Conservation (phyloP, 2,113 vertebrate species). For the Paradisaea rubra region DNA sequence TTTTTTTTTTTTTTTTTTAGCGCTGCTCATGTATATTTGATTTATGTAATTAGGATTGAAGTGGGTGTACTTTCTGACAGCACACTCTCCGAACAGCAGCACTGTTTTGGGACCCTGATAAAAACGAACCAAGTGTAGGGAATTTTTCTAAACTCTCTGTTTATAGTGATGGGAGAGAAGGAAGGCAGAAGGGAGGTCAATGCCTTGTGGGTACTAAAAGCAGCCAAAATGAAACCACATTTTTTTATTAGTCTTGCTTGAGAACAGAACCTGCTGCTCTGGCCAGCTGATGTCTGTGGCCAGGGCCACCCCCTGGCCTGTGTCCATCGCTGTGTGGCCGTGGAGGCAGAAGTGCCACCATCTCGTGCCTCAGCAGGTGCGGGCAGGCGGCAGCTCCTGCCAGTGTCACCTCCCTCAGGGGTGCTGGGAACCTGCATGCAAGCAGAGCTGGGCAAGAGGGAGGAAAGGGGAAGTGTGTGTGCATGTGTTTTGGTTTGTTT, state of each 20-base stretch:
- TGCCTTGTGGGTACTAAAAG: neutral
- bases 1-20: neutral
- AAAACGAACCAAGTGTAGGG: neutral
- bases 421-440: rapidly evolving
- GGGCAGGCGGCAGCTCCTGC: neutral
- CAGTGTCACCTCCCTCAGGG: rapidly evolving
- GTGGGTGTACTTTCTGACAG: neutral
- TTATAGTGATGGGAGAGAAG: neutral
- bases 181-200: neutral
- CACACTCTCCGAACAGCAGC: neutral
- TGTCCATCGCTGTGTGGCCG: neutral
- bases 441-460: neutral
- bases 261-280: neutral
- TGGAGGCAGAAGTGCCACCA: neutral
- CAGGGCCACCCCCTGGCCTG: rapidly evolving
- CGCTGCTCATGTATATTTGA: neutral
- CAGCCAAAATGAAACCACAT: neutral
- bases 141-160: neutral
- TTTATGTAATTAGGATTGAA: neutral
- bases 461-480: rapidly evolving
- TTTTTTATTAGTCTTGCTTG: neutral
- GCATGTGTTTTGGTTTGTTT: neutral
- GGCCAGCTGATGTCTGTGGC: neutral
- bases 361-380: rapidly evolving
- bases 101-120: neutral